Evolutionary conservation across 2,888 invertebrate species (phyloP).

Genomic region (Gryllus longicercus): DNA sequence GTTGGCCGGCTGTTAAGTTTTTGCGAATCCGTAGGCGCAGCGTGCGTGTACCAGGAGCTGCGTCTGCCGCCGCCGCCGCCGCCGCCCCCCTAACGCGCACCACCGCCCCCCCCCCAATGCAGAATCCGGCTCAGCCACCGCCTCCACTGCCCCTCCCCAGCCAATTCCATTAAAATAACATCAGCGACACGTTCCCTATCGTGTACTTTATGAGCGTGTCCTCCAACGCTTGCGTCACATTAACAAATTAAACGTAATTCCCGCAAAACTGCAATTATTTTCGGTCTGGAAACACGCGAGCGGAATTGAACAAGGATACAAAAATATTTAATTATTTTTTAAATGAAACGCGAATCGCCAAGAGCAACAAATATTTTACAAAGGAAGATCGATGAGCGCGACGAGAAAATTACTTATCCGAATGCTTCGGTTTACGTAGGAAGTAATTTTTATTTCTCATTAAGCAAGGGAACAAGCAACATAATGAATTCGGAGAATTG

Average conservation of each 20-base stretch:
- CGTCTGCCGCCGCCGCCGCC: too few relatives aligned
- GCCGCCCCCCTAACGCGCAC: too few relatives aligned
- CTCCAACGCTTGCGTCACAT: neutral
- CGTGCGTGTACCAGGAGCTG: too few relatives aligned
- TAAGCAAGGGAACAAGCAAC: too few relatives aligned
- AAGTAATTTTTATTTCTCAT: too few relatives aligned
- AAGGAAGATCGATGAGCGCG: too few relatives aligned
- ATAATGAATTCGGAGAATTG: too few relatives aligned
- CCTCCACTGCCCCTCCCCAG: neutral
- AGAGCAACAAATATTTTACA: too few relatives aligned
- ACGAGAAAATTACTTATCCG: too few relatives aligned
- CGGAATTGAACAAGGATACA: neutral
- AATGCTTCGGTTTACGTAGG: too few relatives aligned
- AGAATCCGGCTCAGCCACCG: neutral
- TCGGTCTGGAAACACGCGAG: neutral
- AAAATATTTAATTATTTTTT: conserved; percentile 4
- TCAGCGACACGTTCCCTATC: neutral
- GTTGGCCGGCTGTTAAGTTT: too few relatives aligned
- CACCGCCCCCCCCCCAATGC: neutral
- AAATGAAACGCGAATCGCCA: neutral
- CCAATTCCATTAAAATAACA: conserved; percentile 17
- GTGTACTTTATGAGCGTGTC: neutral
- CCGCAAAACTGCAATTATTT: conserved; percentile 5
- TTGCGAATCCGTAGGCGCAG: too few relatives aligned
- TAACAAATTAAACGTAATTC: neutral